phyloP scores from a whole-genome alignment of 2,113 vertebrate species.

The Labeo rohita region DNA sequence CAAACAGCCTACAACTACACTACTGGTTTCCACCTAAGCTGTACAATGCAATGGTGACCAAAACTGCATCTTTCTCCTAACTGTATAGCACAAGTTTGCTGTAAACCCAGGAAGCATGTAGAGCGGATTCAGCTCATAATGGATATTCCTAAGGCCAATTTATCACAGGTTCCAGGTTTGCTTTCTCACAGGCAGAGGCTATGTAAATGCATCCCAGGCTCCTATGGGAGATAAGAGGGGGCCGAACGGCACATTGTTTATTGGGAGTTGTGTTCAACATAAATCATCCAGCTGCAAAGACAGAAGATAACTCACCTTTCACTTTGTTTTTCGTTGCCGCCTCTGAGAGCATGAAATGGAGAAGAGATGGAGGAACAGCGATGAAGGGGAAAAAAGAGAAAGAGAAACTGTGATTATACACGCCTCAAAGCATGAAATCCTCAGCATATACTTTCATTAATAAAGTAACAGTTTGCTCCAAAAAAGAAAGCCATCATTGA shows the following conservation, averaged over 20 bases:
- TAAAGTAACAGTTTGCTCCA: background rate
- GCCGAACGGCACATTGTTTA: constrained; percentile 71
- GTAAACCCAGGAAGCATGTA: constrained; percentile 35
- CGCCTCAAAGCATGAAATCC: constrained; percentile 54
- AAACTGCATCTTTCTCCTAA: background rate
- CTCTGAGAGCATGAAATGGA: constrained; percentile 71
- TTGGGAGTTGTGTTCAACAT: constrained; percentile 72
- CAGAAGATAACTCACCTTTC: constrained; percentile 81
- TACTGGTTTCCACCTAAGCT: background rate
- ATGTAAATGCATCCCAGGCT: constrained; percentile 71
- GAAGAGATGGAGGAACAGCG: constrained; percentile 30
- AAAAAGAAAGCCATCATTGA: background rate
- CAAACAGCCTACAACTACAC: no score
- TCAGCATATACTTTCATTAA: constrained; percentile 51
- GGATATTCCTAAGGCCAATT: constrained; percentile 52
- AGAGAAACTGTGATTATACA: constrained; percentile 69
- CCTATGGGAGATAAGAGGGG: constrained; percentile 68
- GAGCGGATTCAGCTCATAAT: constrained; percentile 34
- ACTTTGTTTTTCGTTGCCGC: constrained; percentile 81
- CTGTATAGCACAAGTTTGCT: constrained; percentile 24
- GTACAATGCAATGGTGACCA: background rate
- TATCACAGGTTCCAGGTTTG: constrained; percentile 52
- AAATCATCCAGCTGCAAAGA: constrained; percentile 75
- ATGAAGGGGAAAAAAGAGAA: constrained; percentile 40
- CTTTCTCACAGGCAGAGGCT: constrained; percentile 52